These are phyloP conservation scores for Drosophila littoralis DNA, from an alignment of 1,140 invertebrate genomes.

Conservation along the genomic window DNA sequence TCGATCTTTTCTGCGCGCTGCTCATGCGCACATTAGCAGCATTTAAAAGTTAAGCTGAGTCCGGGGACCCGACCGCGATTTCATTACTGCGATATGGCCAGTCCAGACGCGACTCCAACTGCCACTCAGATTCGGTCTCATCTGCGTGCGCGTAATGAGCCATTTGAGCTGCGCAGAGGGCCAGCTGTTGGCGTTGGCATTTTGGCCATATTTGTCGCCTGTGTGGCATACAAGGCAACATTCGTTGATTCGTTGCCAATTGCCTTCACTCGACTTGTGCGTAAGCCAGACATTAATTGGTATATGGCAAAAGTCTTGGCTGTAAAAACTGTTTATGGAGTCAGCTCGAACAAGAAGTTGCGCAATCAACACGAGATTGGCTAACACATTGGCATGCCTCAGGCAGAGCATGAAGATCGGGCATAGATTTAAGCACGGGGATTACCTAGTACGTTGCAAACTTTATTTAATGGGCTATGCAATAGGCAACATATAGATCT, in stretches of 20 bases:
- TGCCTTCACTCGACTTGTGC: slow-evolving; percentile 33
- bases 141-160: slow-evolving; percentile 68
- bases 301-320: slow-evolving; percentile 13
- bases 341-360: background rate
- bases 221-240: slow-evolving; percentile 44
- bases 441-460: no score
- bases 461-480: no score
- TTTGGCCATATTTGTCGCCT: slow-evolving; percentile 78
- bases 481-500: no score
- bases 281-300: slow-evolving; percentile 66
- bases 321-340: background rate
- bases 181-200: slow-evolving; percentile 45
- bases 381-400: background rate
- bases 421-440: no score
- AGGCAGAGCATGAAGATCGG: no score
- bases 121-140: slow-evolving; percentile 37
- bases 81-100: slow-evolving; percentile 58
- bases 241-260: slow-evolving; percentile 16
- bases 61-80: slow-evolving; percentile 32
- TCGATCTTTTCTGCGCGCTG: slow-evolving; percentile 37
- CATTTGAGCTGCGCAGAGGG: slow-evolving; percentile 46
- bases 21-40: slow-evolving; percentile 39
- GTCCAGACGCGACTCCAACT: slow-evolving; percentile 12
- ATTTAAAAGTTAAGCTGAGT: slow-evolving; percentile 31
- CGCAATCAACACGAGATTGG: background rate